These are phyloP conservation scores for Adrianichthys oophorus DNA, from an alignment of 2,797 vertebrate genomes.

Conservation along the genomic window DNA sequence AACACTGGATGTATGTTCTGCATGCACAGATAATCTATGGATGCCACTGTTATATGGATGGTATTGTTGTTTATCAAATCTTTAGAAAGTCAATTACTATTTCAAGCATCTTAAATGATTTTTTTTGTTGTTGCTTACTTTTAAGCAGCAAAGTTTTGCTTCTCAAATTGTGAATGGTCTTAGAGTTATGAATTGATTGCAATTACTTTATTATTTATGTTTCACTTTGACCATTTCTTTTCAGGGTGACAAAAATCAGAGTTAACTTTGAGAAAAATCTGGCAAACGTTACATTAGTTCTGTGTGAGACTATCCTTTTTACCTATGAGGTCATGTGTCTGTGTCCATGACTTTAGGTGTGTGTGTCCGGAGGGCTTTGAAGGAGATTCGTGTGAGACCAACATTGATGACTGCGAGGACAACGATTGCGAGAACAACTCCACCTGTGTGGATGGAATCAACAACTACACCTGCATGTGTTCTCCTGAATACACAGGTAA, in stretches of 20 bases:
- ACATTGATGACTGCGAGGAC: constrained; percentile 96
- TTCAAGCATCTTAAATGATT: too few relatives aligned
- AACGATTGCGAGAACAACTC: constrained; percentile 99
- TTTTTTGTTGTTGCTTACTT: too few relatives aligned
- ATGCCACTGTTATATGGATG: constrained; percentile 4
- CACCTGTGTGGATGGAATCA: constrained; percentile 95
- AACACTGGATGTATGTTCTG: constrained; percentile 36
- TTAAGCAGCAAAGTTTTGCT: too few relatives aligned
- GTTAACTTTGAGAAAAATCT: too few relatives aligned
- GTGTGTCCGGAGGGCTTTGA: constrained; percentile 94
- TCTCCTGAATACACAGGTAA: constrained; percentile 97
- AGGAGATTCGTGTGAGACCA: constrained; percentile 91
- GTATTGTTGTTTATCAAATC: constrained; percentile 6
- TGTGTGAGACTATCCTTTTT: background rate
- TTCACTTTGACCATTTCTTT: too few relatives aligned
- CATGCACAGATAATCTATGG: constrained; percentile 7
- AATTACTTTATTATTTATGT: too few relatives aligned
- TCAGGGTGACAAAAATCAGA: too few relatives aligned
- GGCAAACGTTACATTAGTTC: background rate
- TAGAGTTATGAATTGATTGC: too few relatives aligned
- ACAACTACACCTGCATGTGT: constrained; percentile 98
- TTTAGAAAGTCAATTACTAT: too few relatives aligned
- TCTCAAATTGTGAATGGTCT: too few relatives aligned
- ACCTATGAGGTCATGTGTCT: constrained; percentile 4
- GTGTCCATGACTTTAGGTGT: constrained; percentile 81